Evolutionary conservation across 2,113 vertebrate genomes (phyloP), one percentile per base, ranked within the genome.

Genomic region (Pyrgilauda ruficollis): DNA sequence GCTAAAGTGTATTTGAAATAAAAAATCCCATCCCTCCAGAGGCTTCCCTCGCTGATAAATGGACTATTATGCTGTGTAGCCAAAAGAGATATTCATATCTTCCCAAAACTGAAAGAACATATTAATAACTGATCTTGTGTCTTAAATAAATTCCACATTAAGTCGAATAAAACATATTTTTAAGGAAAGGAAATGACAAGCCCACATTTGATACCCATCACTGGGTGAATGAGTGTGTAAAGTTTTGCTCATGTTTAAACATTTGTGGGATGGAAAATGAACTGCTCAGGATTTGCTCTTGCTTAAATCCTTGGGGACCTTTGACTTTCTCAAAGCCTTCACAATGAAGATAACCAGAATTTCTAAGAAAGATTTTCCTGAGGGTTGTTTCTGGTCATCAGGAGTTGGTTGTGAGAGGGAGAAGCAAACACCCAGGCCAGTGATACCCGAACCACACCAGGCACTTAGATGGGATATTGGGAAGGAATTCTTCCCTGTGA

Each of bases 71-170:
- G 35, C 79, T 70, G 59, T 39, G 77, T 59, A 70, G 94, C 91
- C 93, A 94, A 95, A 90, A 90, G 73, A 90, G 96, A 96, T 91
- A 93, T 44, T 94, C 18, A 37, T 94, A 63, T 95, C 84, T 93
- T 77, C 93, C 87, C 93, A 41, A 96, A 95, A 83, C 63, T 93
- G 90, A 90, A 96, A 94, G 80, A 86, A 33, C 93, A 33, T 91
- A 90, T 59, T 95, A 94, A 93, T 90, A 97, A 93, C 58, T n/a
- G 76, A 67, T 95, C 86, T 73, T 55, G n/a, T 62, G 61, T 81
- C 89, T 91, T 84, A 86, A 87, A 81, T 87, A 92, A 92, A 81
- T 92, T 95, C 79, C 64, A n/a, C 55, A 46, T 76, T 76, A 74
- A 69, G 39, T 31, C 39, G 59, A 47, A 66, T 88, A 72, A 92